A percentile compares a stretch with the other conserved stretches of the same genome.
phyloP scores from a whole-genome alignment of 2,888 invertebrate genomes.

The Cordilura impudica region DNA sequence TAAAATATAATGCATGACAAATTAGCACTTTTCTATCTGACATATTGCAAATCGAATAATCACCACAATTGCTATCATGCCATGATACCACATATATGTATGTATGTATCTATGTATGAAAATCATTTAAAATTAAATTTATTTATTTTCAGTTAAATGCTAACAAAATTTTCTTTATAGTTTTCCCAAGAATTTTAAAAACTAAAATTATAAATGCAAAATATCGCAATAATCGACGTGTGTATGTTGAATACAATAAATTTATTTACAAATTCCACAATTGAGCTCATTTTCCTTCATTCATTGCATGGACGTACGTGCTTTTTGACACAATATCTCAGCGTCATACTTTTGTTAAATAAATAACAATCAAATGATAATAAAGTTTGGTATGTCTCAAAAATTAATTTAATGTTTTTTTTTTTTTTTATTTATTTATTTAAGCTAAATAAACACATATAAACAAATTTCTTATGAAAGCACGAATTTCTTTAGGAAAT shows the following conservation, averaged over 20 bases:
- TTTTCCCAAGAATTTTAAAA: neutral
- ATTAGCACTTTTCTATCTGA: too few relatives aligned
- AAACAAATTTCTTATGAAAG: neutral
- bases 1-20: too few relatives aligned
- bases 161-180: too few relatives aligned
- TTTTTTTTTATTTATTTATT: neutral
- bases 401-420: neutral
- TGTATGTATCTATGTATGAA: too few relatives aligned
- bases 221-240: neutral
- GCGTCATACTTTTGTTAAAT: neutral
- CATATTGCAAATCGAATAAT: too few relatives aligned
- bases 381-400: neutral
- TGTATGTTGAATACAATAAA: too few relatives aligned
- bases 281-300: neutral
- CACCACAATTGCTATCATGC: too few relatives aligned
- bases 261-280: neutral
- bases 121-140: too few relatives aligned
- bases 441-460: neutral
- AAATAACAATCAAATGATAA: slow-evolving; percentile 4
- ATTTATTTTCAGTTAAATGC: too few relatives aligned
- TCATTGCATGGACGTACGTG: neutral
- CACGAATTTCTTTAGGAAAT: neutral
- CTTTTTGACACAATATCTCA: neutral
- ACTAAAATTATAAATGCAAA: neutral
- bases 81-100: too few relatives aligned